These are phyloP conservation scores for Echinometra lucunter DNA, from an alignment of 53 echinoderm and acorn worm species.

Conservation along the genomic window DNA sequence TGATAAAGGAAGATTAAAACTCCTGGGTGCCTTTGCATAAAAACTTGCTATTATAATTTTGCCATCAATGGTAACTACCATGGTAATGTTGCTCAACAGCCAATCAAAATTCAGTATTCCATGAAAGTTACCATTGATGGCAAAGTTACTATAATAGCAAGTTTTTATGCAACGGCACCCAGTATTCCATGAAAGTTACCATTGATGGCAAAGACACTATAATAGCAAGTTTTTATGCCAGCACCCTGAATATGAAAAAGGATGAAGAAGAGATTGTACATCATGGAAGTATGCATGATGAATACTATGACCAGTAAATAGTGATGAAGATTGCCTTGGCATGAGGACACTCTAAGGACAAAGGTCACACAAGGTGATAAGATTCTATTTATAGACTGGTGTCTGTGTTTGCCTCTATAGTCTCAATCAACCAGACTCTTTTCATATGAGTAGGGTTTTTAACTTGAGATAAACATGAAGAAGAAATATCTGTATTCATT, in stretches of 20 bases:
- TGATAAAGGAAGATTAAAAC: neutral
- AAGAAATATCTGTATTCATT: neutral
- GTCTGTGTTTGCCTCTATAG: constrained; percentile 5
- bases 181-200: no score
- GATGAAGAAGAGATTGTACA: neutral
- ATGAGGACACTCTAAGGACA: constrained; percentile 55
- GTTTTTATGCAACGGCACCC: no score
- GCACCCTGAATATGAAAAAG: neutral
- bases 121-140: no score
- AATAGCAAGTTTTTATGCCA: no score
- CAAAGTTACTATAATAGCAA: no score
- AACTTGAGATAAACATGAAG: neutral
- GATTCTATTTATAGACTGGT: constrained; percentile 2
- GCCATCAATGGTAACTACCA: no score
- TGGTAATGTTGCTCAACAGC: no score
- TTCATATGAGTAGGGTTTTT: neutral
- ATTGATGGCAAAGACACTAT: no score
- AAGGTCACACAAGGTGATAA: constrained; percentile 44
- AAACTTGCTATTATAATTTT: no score
- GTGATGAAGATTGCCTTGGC: constrained; percentile 1
- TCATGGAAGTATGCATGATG: neutral
- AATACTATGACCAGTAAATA: constrained; percentile 7
- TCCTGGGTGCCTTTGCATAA: neutral
- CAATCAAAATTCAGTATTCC: no score
- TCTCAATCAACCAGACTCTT: neutral